Percentiles rank a stretch among this genome's conserved stretches.
These are phyloP conservation scores for Agapornis roseicollis DNA, from an alignment of 2,113 vertebrate genomes.

Conservation along the genomic window DNA sequence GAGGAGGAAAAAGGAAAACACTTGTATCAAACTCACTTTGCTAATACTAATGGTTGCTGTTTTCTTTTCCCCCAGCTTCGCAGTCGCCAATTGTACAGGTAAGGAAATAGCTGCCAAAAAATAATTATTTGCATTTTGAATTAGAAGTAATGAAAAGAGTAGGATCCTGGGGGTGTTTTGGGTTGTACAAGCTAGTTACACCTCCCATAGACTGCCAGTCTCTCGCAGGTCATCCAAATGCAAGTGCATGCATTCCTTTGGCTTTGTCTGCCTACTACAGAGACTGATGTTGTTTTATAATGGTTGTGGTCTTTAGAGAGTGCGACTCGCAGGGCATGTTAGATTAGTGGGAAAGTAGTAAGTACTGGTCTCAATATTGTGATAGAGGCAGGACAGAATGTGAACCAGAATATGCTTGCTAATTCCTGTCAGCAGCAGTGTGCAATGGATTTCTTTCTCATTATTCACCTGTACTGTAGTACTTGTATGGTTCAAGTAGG, in stretches of 20 bases:
- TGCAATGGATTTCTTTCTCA: neutral
- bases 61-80: constrained; percentile 72
- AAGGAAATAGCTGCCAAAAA: neutral
- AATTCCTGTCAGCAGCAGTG: neutral
- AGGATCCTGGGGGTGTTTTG: neutral
- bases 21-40: neutral
- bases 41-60: neutral
- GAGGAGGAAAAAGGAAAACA: neutral
- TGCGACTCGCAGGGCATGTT: neutral
- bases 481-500: neutral
- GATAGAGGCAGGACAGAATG: neutral
- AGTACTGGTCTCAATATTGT: neutral
- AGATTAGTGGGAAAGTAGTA: neutral
- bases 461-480: neutral
- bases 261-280: neutral
- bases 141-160: neutral
- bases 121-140: neutral
- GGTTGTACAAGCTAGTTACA: neutral
- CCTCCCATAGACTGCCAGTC: neutral
- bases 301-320: neutral
- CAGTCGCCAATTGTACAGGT: constrained; percentile 90
- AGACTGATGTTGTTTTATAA: neutral
- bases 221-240: neutral
- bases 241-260: neutral
- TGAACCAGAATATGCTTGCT: neutral